phyloP scores from a whole-genome alignment of 2,888 invertebrate species.

The Oconnorella tubifera region DNA sequence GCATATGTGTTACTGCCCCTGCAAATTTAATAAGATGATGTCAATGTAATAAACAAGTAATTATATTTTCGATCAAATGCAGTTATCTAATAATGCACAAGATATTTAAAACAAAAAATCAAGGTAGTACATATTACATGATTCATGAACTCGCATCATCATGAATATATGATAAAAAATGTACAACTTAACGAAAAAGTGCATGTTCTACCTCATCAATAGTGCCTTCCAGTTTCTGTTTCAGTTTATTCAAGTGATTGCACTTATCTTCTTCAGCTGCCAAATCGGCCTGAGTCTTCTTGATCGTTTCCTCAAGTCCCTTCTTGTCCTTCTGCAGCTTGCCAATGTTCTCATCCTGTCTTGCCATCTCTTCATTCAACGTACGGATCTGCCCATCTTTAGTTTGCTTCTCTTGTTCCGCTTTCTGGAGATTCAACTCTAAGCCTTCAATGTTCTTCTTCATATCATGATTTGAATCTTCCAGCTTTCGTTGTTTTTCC shows the following conservation, averaged over 20 bases:
- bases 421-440: conserved; percentile 86
- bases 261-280: conserved; percentile 95
- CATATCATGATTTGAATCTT: conserved; percentile 85
- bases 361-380: conserved; percentile 91
- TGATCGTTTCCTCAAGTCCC: conserved; percentile 75
- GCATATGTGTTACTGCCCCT: no score
- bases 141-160: no score
- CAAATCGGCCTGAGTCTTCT: conserved; percentile 57
- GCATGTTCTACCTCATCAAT: conserved; percentile 83
- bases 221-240: conserved; percentile 97
- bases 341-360: conserved; percentile 96
- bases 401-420: conserved; percentile 93
- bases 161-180: no score
- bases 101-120: no score
- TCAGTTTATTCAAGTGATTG: conserved; percentile 99
- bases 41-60: no score
- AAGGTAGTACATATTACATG: no score
- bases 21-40: no score
- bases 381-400: conserved; percentile 90
- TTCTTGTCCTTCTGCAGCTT: conserved; percentile 99
- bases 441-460: conserved; percentile 98
- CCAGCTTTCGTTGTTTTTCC: conserved; percentile 94
- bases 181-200: no score
- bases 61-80: no score
- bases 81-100: no score